A percentile compares a stretch with the other conserved stretches of the same genome.
phyloP scores from a whole-genome alignment of 2,797 vertebrate species.

The Alauda arvensis region DNA sequence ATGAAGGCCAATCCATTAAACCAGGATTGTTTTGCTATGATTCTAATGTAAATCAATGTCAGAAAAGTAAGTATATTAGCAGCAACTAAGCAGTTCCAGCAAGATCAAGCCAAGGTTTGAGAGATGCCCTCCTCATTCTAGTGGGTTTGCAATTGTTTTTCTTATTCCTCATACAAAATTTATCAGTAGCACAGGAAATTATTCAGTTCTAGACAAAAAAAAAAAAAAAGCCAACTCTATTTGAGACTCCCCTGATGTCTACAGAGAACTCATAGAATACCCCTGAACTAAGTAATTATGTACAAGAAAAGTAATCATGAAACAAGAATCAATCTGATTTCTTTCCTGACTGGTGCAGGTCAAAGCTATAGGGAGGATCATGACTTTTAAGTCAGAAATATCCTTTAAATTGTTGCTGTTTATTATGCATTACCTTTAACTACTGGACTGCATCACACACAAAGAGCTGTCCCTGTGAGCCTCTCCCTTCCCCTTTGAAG shows the following conservation, averaged over 20 bases:
- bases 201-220: neutral
- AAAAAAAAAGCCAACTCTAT: neutral
- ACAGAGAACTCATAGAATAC: neutral
- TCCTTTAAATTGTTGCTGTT: neutral
- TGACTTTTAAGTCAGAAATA: neutral
- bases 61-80: slow-evolving; percentile 42
- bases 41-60: slow-evolving; percentile 56
- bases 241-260: neutral
- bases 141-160: neutral
- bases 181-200: neutral
- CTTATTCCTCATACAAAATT: slow-evolving; percentile 26
- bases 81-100: slow-evolving; percentile 40
- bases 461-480: neutral
- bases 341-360: neutral
- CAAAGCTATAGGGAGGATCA: neutral
- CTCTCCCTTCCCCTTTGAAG: neutral
- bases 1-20: slow-evolving; percentile 50
- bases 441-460: neutral
- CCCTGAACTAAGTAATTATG: neutral
- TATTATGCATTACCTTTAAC: neutral
- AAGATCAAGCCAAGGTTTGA: slow-evolving; percentile 40
- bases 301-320: neutral
- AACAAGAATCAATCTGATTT: neutral
- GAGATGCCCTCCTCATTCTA: neutral
- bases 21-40: slow-evolving; percentile 35